These are phyloP conservation scores for Sceliomorpha sp. DNA, from an alignment of 2,888 invertebrate genomes.

Conservation along the genomic window DNA sequence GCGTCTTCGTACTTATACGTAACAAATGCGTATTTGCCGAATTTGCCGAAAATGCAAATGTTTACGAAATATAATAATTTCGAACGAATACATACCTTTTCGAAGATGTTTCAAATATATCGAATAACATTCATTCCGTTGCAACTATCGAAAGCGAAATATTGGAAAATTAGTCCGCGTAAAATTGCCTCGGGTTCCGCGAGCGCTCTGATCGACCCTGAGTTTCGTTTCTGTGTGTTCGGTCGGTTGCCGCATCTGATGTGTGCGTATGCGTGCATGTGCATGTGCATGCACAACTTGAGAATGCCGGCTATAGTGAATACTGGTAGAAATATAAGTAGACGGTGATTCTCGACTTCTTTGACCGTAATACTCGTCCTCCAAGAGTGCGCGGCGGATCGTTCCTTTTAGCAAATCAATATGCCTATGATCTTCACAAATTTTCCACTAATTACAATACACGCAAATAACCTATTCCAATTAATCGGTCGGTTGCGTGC, in stretches of 20 bases:
- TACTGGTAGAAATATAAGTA: constrained; percentile 45
- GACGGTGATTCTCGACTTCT: constrained; percentile 32
- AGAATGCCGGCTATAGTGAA: constrained; percentile 37
- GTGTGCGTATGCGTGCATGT: constrained; percentile 11
- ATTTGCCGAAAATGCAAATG: too few relatives aligned
- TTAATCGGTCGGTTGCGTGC: too few relatives aligned
- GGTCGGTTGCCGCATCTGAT: too few relatives aligned
- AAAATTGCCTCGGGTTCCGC: too few relatives aligned
- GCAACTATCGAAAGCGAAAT: too few relatives aligned
- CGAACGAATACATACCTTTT: too few relatives aligned
- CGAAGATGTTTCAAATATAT: too few relatives aligned
- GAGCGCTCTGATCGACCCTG: constrained; percentile 38
- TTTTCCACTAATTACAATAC: background rate
- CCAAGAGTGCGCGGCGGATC: constrained; percentile 23
- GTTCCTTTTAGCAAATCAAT: constrained; percentile 8
- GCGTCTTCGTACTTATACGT: too few relatives aligned
- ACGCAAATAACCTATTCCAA: background rate
- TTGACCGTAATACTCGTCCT: constrained; percentile 26
- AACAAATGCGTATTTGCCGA: too few relatives aligned
- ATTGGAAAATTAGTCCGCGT: too few relatives aligned
- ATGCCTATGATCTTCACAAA: background rate
- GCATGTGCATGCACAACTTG: constrained; percentile 27
- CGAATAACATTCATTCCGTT: too few relatives aligned
- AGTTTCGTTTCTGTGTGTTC: constrained; percentile 1
- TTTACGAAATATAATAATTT: too few relatives aligned